These are phyloP conservation scores for Drosophila austrosaltans DNA, from an alignment of 2,888 invertebrate species.

Conservation along the genomic window DNA sequence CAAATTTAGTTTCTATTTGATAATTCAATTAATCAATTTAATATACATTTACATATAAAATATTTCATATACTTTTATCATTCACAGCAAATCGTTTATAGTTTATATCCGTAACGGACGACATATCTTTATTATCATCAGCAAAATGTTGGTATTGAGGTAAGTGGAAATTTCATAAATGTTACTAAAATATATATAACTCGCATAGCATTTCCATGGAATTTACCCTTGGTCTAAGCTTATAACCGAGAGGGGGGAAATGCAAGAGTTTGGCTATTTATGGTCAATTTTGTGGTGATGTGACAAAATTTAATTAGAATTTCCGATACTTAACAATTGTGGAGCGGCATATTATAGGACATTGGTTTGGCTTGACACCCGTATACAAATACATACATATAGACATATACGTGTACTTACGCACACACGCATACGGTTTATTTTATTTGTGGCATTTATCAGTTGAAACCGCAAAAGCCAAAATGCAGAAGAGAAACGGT, in stretches of 20 bases:
- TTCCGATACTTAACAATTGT: conserved; percentile 15
- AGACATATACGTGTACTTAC: neutral
- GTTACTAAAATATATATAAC: conserved; percentile 10
- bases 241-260: neutral
- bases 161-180: conserved; percentile 15
- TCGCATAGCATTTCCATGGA: neutral
- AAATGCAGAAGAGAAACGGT: conserved; percentile 24
- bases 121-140: conserved; percentile 10
- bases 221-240: neutral
- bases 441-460: conserved; percentile 71
- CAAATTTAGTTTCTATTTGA: conserved; percentile 2
- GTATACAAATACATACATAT: conserved; percentile 7
- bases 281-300: conserved; percentile 67
- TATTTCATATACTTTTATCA: neutral
- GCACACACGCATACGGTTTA: conserved; percentile 32
- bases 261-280: conserved; percentile 57
- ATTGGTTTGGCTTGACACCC: conserved; percentile 30
- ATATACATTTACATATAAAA: neutral
- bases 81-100: conserved; percentile 1
- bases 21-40: conserved; percentile 4
- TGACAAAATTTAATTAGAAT: conserved; percentile 70
- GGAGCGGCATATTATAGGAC: conserved; percentile 17
- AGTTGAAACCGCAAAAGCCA: conserved; percentile 67
- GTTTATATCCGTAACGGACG: neutral
- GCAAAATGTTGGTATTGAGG: conserved; percentile 6